Percentiles rank a stretch among this genome's conserved stretches.
phyloP scores from a whole-genome alignment of 1,140 invertebrate genomes.

The Phenacoccus solenopsis region DNA sequence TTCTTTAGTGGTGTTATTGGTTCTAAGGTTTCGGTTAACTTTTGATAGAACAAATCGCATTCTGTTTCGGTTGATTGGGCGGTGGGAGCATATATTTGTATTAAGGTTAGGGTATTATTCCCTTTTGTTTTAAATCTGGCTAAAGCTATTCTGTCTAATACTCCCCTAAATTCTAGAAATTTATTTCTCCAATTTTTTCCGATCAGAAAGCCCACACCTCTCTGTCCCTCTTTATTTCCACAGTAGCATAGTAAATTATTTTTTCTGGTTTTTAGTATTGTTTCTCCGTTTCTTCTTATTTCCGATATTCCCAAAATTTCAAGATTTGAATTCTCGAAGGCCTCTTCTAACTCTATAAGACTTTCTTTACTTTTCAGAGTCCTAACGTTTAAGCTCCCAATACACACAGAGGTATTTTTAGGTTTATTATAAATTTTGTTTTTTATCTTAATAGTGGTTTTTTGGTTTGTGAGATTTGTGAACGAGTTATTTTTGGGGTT shows the following conservation, averaged over 20 bases:
- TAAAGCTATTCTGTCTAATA: background rate
- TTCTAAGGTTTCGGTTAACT: background rate
- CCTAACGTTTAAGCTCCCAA: background rate
- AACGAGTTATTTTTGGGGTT: no score
- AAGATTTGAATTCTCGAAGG: background rate
- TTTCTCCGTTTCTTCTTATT: background rate
- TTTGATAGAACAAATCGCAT: background rate
- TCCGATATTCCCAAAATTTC: constrained; percentile 4
- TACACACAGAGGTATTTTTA: no score
- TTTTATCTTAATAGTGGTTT: no score
- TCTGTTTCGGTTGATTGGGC: background rate
- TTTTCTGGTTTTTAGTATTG: background rate
- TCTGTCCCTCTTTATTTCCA: background rate
- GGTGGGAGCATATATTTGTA: constrained; percentile 18
- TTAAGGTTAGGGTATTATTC: no score
- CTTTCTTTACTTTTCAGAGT: background rate
- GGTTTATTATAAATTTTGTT: no score
- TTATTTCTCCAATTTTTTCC: background rate
- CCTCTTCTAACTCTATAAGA: background rate
- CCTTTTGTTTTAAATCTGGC: background rate
- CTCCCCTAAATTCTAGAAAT: background rate
- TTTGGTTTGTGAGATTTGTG: no score
- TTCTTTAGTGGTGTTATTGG: background rate
- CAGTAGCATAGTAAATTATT: background rate
- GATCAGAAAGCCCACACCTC: background rate